Percentiles rank a stretch among this genome's conserved stretches.
Conservation (phyloP, 2,888 invertebrate genomes). For the Leptinotarsa peninsularis region DNA sequence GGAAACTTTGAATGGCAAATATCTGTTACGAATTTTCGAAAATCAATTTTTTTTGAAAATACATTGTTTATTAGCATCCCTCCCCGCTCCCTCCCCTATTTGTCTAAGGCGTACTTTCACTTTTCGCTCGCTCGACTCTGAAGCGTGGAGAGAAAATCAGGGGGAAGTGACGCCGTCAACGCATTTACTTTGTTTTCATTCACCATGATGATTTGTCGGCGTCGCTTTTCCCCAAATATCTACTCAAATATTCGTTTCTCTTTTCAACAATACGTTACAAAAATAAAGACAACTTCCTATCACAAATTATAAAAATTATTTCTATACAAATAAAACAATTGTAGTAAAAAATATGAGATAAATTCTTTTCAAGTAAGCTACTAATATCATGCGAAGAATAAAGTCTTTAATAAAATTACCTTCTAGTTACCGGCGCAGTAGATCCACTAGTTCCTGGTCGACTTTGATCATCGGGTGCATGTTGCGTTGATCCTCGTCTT, state of each 20-base stretch:
- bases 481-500: constrained; percentile 10
- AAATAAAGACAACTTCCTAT: constrained; percentile 1
- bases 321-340: constrained; percentile 14
- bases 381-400: constrained; percentile 1
- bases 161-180: background rate
- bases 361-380: background rate
- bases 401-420: background rate
- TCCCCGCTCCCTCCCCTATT: background rate
- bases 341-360: background rate
- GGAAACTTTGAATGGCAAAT: too few species aligned
- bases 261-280: background rate
- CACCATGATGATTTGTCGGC: constrained; percentile 15
- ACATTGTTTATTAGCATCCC: too few species aligned
- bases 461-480: constrained; percentile 16
- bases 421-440: background rate
- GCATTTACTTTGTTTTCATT: constrained; percentile 5
- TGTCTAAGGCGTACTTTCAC: background rate
- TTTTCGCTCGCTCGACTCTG: too few species aligned
- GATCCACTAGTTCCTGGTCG: constrained; percentile 8
- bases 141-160: constrained; percentile 9
- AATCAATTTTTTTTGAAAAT: too few species aligned
- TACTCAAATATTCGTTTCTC: background rate
- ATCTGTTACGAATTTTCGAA: too few species aligned
- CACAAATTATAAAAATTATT: background rate
- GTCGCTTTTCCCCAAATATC: constrained; percentile 3